A percentile compares a stretch with the other conserved stretches of the same genome.
Conservation (phyloP, 2,888 invertebrate species). For the Eupithecia dodoneata region DNA sequence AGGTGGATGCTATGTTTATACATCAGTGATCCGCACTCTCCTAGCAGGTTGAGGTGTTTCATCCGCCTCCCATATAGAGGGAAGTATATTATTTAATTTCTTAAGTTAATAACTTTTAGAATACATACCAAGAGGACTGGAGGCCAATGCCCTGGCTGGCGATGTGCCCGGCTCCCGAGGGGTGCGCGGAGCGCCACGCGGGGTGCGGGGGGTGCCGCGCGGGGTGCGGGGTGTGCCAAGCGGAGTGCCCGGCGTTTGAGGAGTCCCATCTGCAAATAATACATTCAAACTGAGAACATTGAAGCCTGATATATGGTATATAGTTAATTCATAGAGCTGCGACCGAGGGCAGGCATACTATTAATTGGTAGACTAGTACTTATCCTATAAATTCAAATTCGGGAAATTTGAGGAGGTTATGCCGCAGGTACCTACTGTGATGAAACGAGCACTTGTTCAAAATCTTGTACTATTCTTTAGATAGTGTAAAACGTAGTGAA, state of each 20-base stretch:
- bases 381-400: neutral
- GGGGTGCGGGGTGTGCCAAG: conserved; percentile 52
- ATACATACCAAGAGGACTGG: conserved; percentile 74
- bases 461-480: neutral
- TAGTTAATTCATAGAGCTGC: neutral
- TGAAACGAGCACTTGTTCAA: neutral
- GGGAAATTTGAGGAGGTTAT: neutral
- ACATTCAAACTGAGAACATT: neutral
- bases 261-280: conserved; percentile 57
- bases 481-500: neutral
- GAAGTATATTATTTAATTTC: too few species aligned
- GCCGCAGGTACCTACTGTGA: neutral
- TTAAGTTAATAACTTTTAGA: neutral
- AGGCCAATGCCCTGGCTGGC: conserved; percentile 68
- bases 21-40: too few species aligned
- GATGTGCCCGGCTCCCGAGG: conserved; percentile 70
- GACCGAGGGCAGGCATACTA: neutral
- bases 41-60: too few species aligned
- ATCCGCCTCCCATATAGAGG: too few species aligned
- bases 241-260: conserved; percentile 62
- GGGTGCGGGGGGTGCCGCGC: conserved; percentile 55
- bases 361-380: neutral
- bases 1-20: too few species aligned
- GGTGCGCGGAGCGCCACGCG: conserved; percentile 55
- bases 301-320: neutral